These are phyloP conservation scores for Cossypha heuglini DNA, from an alignment of 2,797 vertebrate species.

Conservation along the genomic window DNA sequence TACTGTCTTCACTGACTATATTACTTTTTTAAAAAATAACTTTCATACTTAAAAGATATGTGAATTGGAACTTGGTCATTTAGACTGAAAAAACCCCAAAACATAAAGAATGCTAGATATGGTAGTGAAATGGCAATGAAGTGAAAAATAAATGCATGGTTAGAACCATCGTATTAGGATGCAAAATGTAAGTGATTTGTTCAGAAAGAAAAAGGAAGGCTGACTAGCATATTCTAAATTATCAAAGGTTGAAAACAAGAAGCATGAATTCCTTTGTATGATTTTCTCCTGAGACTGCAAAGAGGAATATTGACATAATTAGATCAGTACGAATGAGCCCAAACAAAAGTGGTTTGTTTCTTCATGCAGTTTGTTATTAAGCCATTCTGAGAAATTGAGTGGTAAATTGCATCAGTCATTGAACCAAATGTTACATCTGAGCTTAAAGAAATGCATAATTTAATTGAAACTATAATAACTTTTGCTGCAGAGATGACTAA, in stretches of 20 bases:
- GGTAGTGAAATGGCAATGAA: background rate
- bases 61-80: background rate
- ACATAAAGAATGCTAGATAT: background rate
- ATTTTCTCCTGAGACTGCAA: background rate
- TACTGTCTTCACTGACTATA: background rate
- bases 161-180: background rate
- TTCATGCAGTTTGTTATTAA: background rate
- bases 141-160: background rate
- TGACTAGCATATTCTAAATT: background rate
- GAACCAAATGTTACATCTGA: background rate
- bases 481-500: background rate
- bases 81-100: background rate
- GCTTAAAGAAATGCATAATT: background rate
- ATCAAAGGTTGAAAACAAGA: background rate
- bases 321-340: background rate
- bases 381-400: background rate
- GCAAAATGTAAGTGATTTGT: background rate
- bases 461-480: background rate
- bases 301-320: background rate
- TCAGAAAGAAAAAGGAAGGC: background rate
- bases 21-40: accelerated
- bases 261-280: background rate
- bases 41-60: background rate
- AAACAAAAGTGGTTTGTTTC: background rate
- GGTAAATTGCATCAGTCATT: background rate